Evolutionary conservation across 2,888 invertebrate species (phyloP), one percentile per base, ranked within the genome.

Genomic region (Orgyia antiqua): DNA sequence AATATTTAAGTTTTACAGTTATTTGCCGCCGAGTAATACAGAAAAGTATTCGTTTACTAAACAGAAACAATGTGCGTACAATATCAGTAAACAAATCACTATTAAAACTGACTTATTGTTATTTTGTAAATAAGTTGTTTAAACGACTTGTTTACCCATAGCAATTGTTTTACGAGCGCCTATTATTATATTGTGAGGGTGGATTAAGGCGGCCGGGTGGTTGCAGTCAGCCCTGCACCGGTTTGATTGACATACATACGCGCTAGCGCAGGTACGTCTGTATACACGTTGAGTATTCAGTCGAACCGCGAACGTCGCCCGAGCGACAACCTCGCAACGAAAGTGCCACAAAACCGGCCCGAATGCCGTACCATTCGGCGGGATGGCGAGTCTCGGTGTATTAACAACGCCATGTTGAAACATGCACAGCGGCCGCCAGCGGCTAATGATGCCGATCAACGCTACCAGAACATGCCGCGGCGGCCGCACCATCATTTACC

Each of bases 331-430:
- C 54, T 64, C 44, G 58, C 41, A 33, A 47, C 40, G 35, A 38
- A 42, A 44, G 46, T 44, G 34, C 17, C 42, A 32, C 34, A 45
- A 42, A 61, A 64, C 65, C 68, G 68, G 71, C 64, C 57, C 65
- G 67, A 58, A 80, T 80, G 82, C 67, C 68, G 66, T 71, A 71
- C 72, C 73, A 71, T 75, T 75, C 76, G 75, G 68, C 71, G 69
- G 63, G 69, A 82, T 82, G 83, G 77, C 73, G 68, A 67, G 67
- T 65, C 58, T 56, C 66, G 65, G 73, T 66, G 73, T 71, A 68
- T 73, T 72, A 70, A 67, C 62, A 59, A 61, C 76, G 80, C 70
- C 77, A 92, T 92, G 92, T 89, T 92, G 88, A 92, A 92, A 83
- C 92, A 92, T 87, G 91, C 92, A 71, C 87, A 87, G 83, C 83